phyloP scores from a whole-genome alignment of 1,140 invertebrate species.

The Lordiphosa collinella region DNA sequence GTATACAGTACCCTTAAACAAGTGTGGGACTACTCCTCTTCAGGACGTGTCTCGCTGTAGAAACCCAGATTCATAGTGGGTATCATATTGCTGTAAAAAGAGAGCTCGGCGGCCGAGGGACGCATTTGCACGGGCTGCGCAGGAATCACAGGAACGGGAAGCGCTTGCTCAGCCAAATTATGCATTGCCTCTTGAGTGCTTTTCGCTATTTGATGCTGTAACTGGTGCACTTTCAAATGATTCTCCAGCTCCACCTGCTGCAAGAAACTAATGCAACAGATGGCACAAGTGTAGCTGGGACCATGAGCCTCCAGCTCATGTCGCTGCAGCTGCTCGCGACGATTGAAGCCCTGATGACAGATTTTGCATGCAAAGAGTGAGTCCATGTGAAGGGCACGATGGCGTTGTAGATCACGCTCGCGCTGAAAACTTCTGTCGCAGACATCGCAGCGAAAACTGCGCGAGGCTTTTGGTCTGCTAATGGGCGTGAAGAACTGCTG shows the following conservation, averaged over 20 bases:
- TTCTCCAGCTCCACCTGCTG: constrained; percentile 81
- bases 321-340: constrained; percentile 84
- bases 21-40: constrained; percentile 31
- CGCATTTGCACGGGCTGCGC: constrained; percentile 17
- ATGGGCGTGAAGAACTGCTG: constrained; percentile 13
- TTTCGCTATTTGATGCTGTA: constrained; percentile 63
- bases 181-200: constrained; percentile 56
- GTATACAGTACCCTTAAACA: too few species aligned
- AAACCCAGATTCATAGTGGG: constrained; percentile 76
- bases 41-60: constrained; percentile 70
- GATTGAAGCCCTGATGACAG: constrained; percentile 84
- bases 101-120: constrained; percentile 55
- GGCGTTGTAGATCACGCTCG: constrained; percentile 84
- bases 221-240: constrained; percentile 82
- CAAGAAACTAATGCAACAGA: constrained; percentile 82
- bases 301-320: constrained; percentile 82
- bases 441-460: constrained; percentile 80
- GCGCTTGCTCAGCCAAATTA: too few species aligned
- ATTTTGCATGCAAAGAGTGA: constrained; percentile 83
- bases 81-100: constrained; percentile 73
- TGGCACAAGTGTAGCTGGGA: constrained; percentile 82
- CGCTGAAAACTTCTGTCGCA: constrained; percentile 84
- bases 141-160: constrained; percentile 11
- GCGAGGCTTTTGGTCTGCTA: constrained; percentile 24
- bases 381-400: constrained; percentile 83